These are phyloP conservation scores for Latrodectus elegans DNA, from an alignment of 2,888 invertebrate species.

Conservation along the genomic window DNA sequence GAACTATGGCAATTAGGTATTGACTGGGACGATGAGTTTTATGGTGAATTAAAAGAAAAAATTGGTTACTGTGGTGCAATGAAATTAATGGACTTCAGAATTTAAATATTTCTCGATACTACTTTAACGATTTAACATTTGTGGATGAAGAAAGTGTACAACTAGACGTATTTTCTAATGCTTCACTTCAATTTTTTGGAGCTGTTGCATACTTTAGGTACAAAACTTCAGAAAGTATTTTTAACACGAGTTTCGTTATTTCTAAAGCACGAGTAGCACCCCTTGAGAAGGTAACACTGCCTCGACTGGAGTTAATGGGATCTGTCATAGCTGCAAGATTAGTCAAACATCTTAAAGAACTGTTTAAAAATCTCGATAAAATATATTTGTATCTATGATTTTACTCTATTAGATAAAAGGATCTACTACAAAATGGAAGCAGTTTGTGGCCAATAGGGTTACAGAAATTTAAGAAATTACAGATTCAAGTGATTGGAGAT, in stretches of 20 bases:
- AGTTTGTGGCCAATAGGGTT: too few relatives aligned
- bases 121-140: neutral
- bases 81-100: neutral
- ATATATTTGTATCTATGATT: neutral
- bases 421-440: neutral
- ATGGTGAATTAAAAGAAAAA: neutral
- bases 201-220: too few relatives aligned
- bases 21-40: neutral
- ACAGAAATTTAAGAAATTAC: too few relatives aligned
- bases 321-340: too few relatives aligned
- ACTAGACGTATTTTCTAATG: slow-evolving; percentile 1
- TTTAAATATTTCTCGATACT: neutral
- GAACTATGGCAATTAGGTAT: neutral
- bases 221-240: neutral
- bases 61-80: neutral
- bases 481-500: neutral
- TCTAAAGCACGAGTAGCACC: neutral
- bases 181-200: neutral
- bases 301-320: neutral
- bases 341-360: too few relatives aligned
- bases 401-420: neutral
- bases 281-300: neutral
- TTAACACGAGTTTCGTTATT: slow-evolving; percentile 1
- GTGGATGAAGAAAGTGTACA: neutral
- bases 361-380: too few relatives aligned